These are phyloP conservation scores for Nyctereutes procyonoides DNA, from an alignment of 2,113 vertebrate species.

Conservation along the genomic window DNA sequence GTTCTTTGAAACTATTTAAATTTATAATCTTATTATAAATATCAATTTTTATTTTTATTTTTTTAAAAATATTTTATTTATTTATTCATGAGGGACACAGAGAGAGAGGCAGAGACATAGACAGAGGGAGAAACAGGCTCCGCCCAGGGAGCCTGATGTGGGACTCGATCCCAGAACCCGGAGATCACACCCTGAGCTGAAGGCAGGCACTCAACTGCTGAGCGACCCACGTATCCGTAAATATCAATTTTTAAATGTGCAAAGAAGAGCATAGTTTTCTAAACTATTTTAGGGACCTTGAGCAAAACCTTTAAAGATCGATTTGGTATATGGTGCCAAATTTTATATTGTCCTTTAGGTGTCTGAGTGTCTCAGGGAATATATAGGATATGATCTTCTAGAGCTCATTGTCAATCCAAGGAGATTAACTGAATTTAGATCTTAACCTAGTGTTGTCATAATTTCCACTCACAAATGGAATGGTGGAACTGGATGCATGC, in stretches of 20 bases:
- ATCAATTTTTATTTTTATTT: neutral
- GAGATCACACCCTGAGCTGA: too few relatives aligned
- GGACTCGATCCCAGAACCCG: too few relatives aligned
- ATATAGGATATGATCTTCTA: neutral
- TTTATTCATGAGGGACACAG: too few relatives aligned
- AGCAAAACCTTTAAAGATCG: neutral
- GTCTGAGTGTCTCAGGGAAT: neutral
- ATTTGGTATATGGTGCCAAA: neutral
- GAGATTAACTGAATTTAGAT: neutral
- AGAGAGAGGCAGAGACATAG: too few relatives aligned
- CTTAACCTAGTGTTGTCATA: neutral
- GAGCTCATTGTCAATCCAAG: neutral
- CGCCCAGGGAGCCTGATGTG: too few relatives aligned
- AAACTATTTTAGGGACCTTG: neutral
- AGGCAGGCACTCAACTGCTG: too few relatives aligned
- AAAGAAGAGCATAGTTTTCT: neutral
- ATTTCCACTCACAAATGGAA: neutral
- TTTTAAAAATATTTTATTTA: too few relatives aligned
- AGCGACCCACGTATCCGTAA: too few relatives aligned
- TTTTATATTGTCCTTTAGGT: neutral
- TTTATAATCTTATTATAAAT: slow-evolving; percentile 56
- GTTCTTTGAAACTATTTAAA: slow-evolving; percentile 48
- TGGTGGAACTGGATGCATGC: neutral
- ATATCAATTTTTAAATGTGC: neutral
- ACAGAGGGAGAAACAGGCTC: too few relatives aligned